Evolutionary conservation across 1,140 invertebrate genomes (phyloP).

Genomic region (Choristoneura fumiferana): DNA sequence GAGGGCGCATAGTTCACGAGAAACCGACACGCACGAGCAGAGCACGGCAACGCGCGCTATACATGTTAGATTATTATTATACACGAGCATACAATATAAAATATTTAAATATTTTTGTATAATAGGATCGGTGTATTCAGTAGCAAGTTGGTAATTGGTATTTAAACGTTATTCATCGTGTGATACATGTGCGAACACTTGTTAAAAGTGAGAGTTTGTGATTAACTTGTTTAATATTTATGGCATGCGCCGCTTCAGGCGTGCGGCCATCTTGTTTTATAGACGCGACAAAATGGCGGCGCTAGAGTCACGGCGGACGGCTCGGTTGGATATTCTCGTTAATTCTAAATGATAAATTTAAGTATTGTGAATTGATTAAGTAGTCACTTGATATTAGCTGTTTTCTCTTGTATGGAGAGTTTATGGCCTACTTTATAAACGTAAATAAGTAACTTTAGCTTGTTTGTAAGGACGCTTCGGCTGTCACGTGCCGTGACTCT

Average conservation of each 20-base stretch:
- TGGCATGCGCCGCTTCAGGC: conserved; percentile 61
- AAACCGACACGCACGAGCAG: neutral
- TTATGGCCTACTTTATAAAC: too few relatives aligned
- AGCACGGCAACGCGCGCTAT: conserved; percentile 59
- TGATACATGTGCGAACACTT: conserved; percentile 48
- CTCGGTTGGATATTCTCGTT: too few relatives aligned
- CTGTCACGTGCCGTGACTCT: neutral
- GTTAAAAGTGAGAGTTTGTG: conserved; percentile 59
- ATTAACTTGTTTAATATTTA: conserved; percentile 53
- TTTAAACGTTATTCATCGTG: conserved; percentile 56
- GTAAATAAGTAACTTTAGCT: too few relatives aligned
- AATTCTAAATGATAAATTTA: too few relatives aligned
- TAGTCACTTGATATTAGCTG: too few relatives aligned
- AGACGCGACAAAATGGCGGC: conserved; percentile 15
- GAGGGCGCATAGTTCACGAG: too few relatives aligned
- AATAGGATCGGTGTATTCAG: conserved; percentile 70
- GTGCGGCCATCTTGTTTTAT: conserved; percentile 56
- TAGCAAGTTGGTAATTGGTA: conserved; percentile 70
- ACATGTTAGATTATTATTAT: conserved; percentile 53
- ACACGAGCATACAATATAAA: conserved; percentile 61
- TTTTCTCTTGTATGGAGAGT: too few relatives aligned
- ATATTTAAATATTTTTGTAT: conserved; percentile 74
- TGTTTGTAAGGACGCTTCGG: conserved; percentile 1
- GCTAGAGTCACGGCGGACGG: neutral
- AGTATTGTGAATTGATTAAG: too few relatives aligned